These are phyloP conservation scores for Parnassius apollo DNA, from an alignment of 2,888 invertebrate genomes.

Conservation along the genomic window DNA sequence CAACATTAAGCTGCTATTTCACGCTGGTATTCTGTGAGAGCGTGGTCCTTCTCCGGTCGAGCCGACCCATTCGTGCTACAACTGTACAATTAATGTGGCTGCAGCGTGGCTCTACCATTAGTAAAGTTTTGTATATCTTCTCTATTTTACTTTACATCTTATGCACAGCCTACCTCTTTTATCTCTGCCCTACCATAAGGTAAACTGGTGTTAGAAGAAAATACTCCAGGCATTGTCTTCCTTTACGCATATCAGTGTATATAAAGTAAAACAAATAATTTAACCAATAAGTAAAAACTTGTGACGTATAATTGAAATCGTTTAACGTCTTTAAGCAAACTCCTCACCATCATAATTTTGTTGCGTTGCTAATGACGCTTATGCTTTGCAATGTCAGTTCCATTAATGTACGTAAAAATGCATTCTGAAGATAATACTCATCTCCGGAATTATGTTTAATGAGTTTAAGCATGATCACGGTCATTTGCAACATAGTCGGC, in stretches of 20 bases:
- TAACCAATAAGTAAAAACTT: background rate
- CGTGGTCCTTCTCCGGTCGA: no score
- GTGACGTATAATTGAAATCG: background rate
- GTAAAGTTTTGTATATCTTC: background rate
- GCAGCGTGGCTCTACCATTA: no score
- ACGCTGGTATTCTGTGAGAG: no score
- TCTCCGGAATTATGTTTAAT: constrained; percentile 20
- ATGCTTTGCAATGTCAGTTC: constrained; percentile 8
- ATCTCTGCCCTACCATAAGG: background rate
- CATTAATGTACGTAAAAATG: constrained; percentile 16
- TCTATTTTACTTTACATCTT: background rate
- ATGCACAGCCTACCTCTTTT: background rate
- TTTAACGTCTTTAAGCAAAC: constrained; percentile 13
- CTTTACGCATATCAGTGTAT: no score
- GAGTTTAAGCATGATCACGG: constrained; percentile 4
- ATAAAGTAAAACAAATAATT: background rate
- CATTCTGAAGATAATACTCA: constrained; percentile 1
- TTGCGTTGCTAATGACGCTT: constrained; percentile 10
- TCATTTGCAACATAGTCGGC: constrained; percentile 19
- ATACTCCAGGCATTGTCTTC: no score
- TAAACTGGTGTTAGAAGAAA: no score
- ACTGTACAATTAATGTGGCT: no score
- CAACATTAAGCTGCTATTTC: no score
- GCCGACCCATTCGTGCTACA: no score
- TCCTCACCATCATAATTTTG: background rate